Percentiles rank a stretch among this genome's conserved stretches.
Evolutionary conservation across 2,888 invertebrate species (phyloP).

Genomic region (Stenodera caucasica): DNA sequence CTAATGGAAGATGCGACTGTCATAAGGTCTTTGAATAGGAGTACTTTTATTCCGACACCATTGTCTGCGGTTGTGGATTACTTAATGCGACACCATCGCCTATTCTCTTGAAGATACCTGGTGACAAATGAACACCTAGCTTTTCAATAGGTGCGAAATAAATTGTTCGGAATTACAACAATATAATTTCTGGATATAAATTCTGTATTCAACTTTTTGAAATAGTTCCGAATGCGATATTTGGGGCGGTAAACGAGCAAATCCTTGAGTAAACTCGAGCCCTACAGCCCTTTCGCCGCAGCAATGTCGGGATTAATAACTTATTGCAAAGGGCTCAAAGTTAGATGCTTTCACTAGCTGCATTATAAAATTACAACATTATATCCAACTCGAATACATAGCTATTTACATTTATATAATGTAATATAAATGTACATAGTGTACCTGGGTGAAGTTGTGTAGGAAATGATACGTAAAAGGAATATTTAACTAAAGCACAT

Average conservation of each 20-base stretch:
- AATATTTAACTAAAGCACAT: conserved; percentile 48
- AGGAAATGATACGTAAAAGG: conserved; percentile 33
- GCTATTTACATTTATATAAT: too few relatives aligned
- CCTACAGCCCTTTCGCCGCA: conserved; percentile 47
- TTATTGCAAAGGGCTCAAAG: conserved; percentile 40
- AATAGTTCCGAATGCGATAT: conserved; percentile 23
- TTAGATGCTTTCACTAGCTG: conserved; percentile 19
- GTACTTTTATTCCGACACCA: conserved; percentile 45
- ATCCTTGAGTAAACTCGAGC: conserved; percentile 48
- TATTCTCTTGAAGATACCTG: conserved; percentile 35
- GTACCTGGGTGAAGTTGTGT: background rate
- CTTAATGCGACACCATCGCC: conserved; percentile 40
- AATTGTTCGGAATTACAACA: conserved; percentile 12
- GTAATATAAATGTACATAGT: background rate
- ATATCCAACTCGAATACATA: background rate
- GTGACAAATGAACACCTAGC: conserved; percentile 53
- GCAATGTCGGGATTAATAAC: conserved; percentile 48
- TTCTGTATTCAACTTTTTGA: conserved; percentile 24
- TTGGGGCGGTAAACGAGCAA: conserved; percentile 40
- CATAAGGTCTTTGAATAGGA: conserved; percentile 50
- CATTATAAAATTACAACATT: background rate
- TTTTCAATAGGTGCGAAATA: conserved; percentile 43
- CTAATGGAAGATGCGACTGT: conserved; percentile 51
- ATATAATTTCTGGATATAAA: conserved; percentile 8
- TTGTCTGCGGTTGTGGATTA: conserved; percentile 48